Evolutionary conservation across 2,888 invertebrate species (phyloP).

Genomic region (Drosophila infuscata): DNA sequence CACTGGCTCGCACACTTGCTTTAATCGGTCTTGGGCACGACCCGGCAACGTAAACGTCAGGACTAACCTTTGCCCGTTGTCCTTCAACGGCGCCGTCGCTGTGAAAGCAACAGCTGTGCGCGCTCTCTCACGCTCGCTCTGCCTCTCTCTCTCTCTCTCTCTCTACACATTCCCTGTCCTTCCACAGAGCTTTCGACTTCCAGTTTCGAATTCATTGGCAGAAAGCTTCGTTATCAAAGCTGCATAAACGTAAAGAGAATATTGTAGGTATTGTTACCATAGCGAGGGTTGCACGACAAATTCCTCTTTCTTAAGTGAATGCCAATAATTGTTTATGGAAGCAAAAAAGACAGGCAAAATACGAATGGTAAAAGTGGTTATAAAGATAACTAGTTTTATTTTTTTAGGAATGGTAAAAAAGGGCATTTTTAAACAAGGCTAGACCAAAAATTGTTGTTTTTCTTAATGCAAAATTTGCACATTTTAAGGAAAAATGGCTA

Average conservation of each 20-base stretch:
- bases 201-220: slow-evolving; percentile 59
- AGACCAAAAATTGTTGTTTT: background rate
- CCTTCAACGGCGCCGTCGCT: slow-evolving; percentile 77
- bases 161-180: slow-evolving; percentile 24
- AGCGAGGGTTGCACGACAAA: slow-evolving; percentile 24
- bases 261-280: slow-evolving; percentile 9
- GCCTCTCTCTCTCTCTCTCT: slow-evolving; percentile 1
- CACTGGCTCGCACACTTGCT: slow-evolving; percentile 65
- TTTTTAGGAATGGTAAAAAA: background rate
- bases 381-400: background rate
- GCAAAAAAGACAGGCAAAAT: background rate
- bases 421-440: background rate
- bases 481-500: background rate
- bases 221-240: slow-evolving; percentile 72
- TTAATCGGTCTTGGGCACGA: slow-evolving; percentile 59
- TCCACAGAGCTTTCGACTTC: slow-evolving; percentile 59
- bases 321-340: background rate
- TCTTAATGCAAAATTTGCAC: background rate
- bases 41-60: slow-evolving; percentile 78
- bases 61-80: slow-evolving; percentile 77
- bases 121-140: slow-evolving; percentile 41
- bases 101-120: slow-evolving; percentile 79
- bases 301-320: background rate
- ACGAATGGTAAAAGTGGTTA: background rate
- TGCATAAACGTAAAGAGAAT: slow-evolving; percentile 14